phyloP scores from a whole-genome alignment of 2,888 invertebrate genomes.

The Lasioglossum vierecki region DNA sequence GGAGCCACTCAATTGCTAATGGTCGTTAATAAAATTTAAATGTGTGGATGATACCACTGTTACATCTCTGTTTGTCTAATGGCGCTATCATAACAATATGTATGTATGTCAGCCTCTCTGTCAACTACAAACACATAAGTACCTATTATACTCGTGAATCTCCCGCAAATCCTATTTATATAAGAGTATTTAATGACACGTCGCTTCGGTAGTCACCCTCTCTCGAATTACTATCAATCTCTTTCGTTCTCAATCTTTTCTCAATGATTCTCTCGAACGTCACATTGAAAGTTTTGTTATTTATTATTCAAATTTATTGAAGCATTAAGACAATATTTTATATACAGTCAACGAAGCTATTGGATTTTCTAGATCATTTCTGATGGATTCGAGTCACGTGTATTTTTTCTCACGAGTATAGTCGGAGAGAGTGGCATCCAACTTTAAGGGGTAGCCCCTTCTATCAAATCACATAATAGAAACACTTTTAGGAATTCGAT shows the following conservation, averaged over 20 bases:
- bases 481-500: background rate
- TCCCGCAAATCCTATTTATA: constrained; percentile 70
- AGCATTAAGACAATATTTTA: constrained; percentile 55
- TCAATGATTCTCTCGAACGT: constrained; percentile 17
- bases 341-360: constrained; percentile 73
- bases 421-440: background rate
- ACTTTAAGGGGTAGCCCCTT: background rate
- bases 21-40: background rate
- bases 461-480: background rate
- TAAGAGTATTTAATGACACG: constrained; percentile 74
- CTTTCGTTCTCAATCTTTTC: constrained; percentile 22
- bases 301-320: constrained; percentile 68
- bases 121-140: background rate
- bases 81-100: background rate
- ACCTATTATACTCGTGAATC: background rate
- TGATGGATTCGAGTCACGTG: constrained; percentile 39
- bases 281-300: constrained; percentile 60
- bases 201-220: constrained; percentile 68
- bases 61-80: background rate
- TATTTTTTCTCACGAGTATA: constrained; percentile 41
- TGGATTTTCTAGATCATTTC: constrained; percentile 66
- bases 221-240: constrained; percentile 64
- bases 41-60: background rate
- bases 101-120: background rate
- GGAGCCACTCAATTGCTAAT: too few relatives aligned